A percentile compares a stretch with the other conserved stretches of the same genome.
Evolutionary conservation across 2,888 invertebrate species (phyloP).

Genomic region (Pinctada fucata): DNA sequence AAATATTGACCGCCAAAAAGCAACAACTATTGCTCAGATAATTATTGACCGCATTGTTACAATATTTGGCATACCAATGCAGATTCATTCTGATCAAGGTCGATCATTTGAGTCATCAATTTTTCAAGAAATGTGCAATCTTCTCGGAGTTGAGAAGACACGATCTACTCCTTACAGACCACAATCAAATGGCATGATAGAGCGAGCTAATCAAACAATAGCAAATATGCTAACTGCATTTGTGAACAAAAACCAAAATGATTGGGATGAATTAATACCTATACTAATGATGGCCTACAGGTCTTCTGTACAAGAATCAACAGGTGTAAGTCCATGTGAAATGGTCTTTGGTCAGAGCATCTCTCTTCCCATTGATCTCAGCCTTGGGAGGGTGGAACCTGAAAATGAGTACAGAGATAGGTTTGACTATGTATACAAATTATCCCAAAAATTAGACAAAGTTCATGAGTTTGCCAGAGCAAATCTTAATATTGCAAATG

Average conservation of each 20-base stretch:
- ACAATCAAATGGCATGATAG: constrained; percentile 44
- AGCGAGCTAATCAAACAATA: constrained; percentile 37
- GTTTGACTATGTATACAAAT: constrained; percentile 9
- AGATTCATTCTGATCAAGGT: constrained; percentile 44
- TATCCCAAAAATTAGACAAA: constrained; percentile 13
- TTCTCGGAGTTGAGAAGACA: constrained; percentile 45
- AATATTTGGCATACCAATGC: constrained; percentile 40
- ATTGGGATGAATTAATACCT: constrained; percentile 42
- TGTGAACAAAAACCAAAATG: constrained; percentile 26
- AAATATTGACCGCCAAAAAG: constrained; percentile 33
- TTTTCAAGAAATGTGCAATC: constrained; percentile 42
- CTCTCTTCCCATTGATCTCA: constrained; percentile 34
- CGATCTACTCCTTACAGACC: constrained; percentile 42
- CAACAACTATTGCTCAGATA: constrained; percentile 42
- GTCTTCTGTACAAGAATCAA: constrained; percentile 37
- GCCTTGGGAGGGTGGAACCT: constrained; percentile 12
- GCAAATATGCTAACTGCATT: constrained; percentile 40
- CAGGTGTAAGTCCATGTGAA: constrained; percentile 26
- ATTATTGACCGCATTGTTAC: constrained; percentile 42
- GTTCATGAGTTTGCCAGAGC: constrained; percentile 24
- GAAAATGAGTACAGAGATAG: not conserved
- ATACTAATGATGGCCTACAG: constrained; percentile 43
- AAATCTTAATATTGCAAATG: not conserved
- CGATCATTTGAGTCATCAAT: constrained; percentile 43
- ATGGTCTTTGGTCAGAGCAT: constrained; percentile 43